Conservation (phyloP, 2,113 vertebrate species). For the Phasianus colchicus region DNA sequence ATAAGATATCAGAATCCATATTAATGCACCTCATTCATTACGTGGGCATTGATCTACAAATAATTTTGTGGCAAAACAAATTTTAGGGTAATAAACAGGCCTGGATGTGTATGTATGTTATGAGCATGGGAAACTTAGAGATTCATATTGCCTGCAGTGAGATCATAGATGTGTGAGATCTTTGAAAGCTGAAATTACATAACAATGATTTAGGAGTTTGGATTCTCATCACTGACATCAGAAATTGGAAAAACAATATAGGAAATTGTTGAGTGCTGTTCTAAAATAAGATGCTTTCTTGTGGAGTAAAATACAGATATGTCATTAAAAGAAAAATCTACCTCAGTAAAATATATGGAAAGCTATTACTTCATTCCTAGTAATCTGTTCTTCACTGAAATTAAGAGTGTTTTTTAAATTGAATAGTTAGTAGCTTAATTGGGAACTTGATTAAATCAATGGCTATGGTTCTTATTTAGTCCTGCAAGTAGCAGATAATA, state of each 20-base stretch:
- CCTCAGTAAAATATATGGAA: background rate
- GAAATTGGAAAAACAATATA: background rate
- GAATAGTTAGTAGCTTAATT: background rate
- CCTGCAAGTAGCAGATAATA: background rate
- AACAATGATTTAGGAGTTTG: background rate
- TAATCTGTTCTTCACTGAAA: background rate
- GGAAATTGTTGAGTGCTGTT: background rate
- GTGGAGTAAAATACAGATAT: background rate
- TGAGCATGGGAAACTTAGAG: background rate
- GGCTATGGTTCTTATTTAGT: background rate
- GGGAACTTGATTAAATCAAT: background rate
- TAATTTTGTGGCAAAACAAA: background rate
- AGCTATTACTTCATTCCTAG: background rate
- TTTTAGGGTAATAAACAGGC: background rate
- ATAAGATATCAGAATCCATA: background rate
- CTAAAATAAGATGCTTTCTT: background rate
- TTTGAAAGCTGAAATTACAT: background rate
- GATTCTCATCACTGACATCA: background rate
- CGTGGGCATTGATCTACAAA: background rate
- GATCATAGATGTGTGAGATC: background rate
- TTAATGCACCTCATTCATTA: background rate
- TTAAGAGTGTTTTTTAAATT: background rate
- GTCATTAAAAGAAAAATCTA: background rate
- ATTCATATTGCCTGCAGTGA: background rate
- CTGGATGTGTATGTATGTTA: background rate